Evolutionary conservation across 2,113 vertebrate genomes (phyloP).

Genomic region (Muntiacus muntjak): DNA sequence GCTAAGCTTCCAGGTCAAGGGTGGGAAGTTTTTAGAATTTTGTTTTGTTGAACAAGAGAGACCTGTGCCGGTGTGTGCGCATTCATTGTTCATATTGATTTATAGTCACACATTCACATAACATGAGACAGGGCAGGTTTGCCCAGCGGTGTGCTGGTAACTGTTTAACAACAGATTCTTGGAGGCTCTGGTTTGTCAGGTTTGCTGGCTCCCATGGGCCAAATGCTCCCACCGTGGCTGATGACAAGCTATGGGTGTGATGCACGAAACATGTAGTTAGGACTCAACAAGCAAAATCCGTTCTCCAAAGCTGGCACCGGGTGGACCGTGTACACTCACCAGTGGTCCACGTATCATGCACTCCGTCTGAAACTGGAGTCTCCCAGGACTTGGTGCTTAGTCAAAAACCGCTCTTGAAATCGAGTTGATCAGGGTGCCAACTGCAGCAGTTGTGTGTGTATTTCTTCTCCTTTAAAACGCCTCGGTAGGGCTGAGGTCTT

Average conservation of each 20-base stretch:
- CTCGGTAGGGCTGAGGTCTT: background rate
- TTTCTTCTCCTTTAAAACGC: background rate
- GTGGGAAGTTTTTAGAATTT: background rate
- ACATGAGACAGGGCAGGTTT: background rate
- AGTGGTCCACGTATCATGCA: accelerated
- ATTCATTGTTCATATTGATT: no score
- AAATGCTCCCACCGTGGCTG: accelerated
- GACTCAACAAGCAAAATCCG: accelerated
- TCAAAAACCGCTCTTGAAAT: background rate
- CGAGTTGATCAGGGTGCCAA: background rate
- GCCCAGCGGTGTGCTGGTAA: background rate
- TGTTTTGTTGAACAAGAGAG: background rate
- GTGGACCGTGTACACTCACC: accelerated
- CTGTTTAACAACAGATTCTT: background rate
- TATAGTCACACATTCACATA: background rate
- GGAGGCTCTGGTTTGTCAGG: background rate
- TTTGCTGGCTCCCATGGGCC: background rate
- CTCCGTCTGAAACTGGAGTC: background rate
- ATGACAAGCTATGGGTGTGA: background rate
- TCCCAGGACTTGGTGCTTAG: background rate
- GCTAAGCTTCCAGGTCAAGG: background rate
- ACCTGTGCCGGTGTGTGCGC: background rate
- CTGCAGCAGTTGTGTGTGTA: accelerated
- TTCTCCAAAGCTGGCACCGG: accelerated
- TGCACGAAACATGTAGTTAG: background rate